These are phyloP conservation scores for Aphelenchoides fujianensis DNA, from an alignment of 1,140 invertebrate genomes.

Conservation along the genomic window DNA sequence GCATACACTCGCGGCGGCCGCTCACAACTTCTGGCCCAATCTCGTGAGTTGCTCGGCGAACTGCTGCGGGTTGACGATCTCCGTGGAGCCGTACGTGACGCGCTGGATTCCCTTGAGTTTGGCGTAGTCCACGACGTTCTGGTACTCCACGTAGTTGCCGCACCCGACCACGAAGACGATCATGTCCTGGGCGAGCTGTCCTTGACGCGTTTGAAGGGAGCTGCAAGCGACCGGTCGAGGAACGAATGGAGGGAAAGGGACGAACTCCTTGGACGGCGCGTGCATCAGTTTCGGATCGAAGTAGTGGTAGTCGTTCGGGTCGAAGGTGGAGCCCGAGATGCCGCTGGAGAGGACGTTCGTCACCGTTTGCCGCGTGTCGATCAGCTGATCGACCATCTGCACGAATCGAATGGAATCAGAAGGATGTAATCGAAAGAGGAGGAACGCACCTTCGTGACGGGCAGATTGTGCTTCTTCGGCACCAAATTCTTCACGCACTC, in stretches of 20 bases:
- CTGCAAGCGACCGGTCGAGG: slow-evolving; percentile 29
- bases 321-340: slow-evolving; percentile 70
- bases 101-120: slow-evolving; percentile 73
- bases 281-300: slow-evolving; percentile 86
- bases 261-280: slow-evolving; percentile 67
- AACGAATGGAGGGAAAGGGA: slow-evolving; percentile 1
- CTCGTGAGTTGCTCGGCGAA: slow-evolving; percentile 79
- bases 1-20: background rate
- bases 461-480: slow-evolving; percentile 91
- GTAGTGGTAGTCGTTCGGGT: slow-evolving; percentile 82
- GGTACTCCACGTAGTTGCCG: slow-evolving; percentile 98
- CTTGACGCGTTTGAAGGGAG: slow-evolving; percentile 31
- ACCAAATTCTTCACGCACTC: slow-evolving; percentile 99
- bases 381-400: slow-evolving; percentile 79
- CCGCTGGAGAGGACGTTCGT: slow-evolving; percentile 25
- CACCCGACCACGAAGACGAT: slow-evolving; percentile 94
- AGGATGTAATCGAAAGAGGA: background rate
- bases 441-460: slow-evolving; percentile 71
- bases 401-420: slow-evolving; percentile 26
- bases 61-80: slow-evolving; percentile 83
- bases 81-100: slow-evolving; percentile 90
- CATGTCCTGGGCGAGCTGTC: slow-evolving; percentile 54
- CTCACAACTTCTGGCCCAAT: slow-evolving; percentile 22
- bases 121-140: slow-evolving; percentile 91
- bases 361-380: slow-evolving; percentile 70